These are phyloP conservation scores for Disparrhopalites patrizii DNA, from an alignment of 2,888 invertebrate genomes.

Conservation along the genomic window DNA sequence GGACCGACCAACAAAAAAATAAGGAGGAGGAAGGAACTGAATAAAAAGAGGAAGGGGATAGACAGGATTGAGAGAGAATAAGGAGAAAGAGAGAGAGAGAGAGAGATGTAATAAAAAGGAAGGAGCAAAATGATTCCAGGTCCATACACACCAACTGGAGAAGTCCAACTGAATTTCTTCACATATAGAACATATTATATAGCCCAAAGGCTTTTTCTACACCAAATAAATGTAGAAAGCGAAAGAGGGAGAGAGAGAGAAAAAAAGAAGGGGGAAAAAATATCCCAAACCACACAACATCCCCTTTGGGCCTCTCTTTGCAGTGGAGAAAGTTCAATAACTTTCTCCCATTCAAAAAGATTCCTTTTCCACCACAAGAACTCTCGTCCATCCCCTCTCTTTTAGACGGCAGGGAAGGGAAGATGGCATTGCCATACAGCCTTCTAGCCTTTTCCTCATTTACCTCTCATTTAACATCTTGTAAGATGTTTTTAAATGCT, in stretches of 20 bases:
- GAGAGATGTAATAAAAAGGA: conserved; percentile 6
- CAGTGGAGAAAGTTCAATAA: conserved; percentile 7
- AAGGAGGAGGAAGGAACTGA: too few species aligned
- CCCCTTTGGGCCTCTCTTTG: too few species aligned
- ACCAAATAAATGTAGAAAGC: too few species aligned
- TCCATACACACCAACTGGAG: not conserved
- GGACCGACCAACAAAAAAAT: too few species aligned
- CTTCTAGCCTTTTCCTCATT: too few species aligned
- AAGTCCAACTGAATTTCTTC: not conserved
- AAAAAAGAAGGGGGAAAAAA: not conserved
- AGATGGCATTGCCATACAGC: conserved; percentile 2
- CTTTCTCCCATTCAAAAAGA: conserved; percentile 5
- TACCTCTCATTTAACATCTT: not conserved
- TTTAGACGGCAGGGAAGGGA: too few species aligned
- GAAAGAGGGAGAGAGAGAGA: too few species aligned
- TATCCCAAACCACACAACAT: not conserved
- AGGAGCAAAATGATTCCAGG: too few species aligned
- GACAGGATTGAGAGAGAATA: not conserved
- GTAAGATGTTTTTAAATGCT: not conserved
- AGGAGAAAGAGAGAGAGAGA: conserved; percentile 11
- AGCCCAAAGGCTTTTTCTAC: not conserved
- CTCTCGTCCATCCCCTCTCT: not conserved
- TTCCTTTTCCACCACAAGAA: too few species aligned
- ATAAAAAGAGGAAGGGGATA: too few species aligned
- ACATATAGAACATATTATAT: not conserved